Conservation (phyloP, 2,888 invertebrate species). For the Bombylius discolor region DNA sequence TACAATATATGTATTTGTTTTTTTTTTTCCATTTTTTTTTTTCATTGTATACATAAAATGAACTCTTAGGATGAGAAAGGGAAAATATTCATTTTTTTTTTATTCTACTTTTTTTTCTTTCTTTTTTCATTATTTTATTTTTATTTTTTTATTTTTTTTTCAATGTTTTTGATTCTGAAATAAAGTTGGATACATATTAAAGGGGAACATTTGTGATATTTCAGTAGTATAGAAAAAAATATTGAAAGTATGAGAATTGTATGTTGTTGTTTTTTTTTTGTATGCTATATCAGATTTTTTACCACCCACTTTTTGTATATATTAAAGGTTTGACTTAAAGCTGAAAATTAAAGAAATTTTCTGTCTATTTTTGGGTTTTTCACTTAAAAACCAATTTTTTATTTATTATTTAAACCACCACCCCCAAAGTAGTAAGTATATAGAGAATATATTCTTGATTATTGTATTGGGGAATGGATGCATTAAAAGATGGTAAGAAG, state of each 20-base stretch:
- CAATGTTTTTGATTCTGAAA: conserved; percentile 10
- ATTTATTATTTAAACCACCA: conserved; percentile 4
- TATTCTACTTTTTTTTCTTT: background rate
- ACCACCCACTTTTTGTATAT: background rate
- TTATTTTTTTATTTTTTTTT: too few relatives aligned
- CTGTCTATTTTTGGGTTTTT: conserved; percentile 11
- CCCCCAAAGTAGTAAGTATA: background rate
- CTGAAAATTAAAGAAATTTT: conserved; percentile 2
- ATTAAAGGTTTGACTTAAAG: conserved; percentile 12
- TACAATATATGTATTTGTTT: background rate
- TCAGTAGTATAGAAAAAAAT: too few relatives aligned
- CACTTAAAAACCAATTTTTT: conserved; percentile 9
- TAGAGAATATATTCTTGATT: background rate
- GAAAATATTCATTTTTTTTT: conserved; percentile 1
- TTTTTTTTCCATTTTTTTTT: conserved; percentile 5
- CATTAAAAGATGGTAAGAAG: too few relatives aligned
- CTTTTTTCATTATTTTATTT: too few relatives aligned
- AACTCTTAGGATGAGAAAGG: background rate
- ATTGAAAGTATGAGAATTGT: background rate
- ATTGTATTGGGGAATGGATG: too few relatives aligned
- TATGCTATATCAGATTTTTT: background rate
- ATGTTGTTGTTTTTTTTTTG: background rate
- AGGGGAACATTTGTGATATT: conserved; percentile 7
- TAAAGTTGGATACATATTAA: conserved; percentile 14
- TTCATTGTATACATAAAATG: conserved; percentile 8